Percentiles rank a stretch among this genome's conserved stretches.
Evolutionary conservation across 2,113 vertebrate genomes (phyloP).

Genomic region (Brachyistius frenatus): DNA sequence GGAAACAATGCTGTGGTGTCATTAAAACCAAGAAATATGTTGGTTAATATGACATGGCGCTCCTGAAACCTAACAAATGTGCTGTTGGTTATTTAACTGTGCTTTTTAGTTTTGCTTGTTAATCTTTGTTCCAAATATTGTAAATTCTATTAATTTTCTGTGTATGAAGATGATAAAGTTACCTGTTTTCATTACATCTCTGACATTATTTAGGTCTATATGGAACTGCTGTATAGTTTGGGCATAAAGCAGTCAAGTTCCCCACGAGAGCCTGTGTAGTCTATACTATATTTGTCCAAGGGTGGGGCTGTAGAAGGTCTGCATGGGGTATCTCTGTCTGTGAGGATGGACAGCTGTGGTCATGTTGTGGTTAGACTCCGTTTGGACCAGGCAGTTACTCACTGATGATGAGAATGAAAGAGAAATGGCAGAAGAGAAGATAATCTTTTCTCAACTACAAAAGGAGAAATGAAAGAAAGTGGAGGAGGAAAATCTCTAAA

Average conservation of each 20-base stretch:
- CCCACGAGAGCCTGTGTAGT: conserved; percentile 34
- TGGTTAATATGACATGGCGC: background rate
- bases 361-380: conserved; percentile 56
- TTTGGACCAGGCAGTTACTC: conserved; percentile 40
- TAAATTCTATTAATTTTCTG: background rate
- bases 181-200: conserved; percentile 4
- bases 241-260: conserved; percentile 11
- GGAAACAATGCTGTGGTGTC: conserved; percentile 29
- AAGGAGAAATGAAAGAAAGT: background rate
- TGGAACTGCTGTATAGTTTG: conserved; percentile 13
- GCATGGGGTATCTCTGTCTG: conserved; percentile 62
- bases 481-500: background rate
- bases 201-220: background rate
- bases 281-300: conserved; percentile 51
- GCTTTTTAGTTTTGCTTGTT: conserved; percentile 14
- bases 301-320: conserved; percentile 55
- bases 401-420: conserved; percentile 6
- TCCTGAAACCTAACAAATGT: conserved; percentile 9
- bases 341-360: conserved; percentile 55
- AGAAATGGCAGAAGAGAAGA: background rate
- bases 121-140: background rate
- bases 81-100: conserved; percentile 47
- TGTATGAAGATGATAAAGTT: background rate
- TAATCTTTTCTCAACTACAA: no score
- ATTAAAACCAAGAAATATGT: conserved; percentile 35